Evolutionary conservation across 2,888 invertebrate species (phyloP), one percentile per base, ranked within the genome.

Genomic region (Azorinus chamasolen): DNA sequence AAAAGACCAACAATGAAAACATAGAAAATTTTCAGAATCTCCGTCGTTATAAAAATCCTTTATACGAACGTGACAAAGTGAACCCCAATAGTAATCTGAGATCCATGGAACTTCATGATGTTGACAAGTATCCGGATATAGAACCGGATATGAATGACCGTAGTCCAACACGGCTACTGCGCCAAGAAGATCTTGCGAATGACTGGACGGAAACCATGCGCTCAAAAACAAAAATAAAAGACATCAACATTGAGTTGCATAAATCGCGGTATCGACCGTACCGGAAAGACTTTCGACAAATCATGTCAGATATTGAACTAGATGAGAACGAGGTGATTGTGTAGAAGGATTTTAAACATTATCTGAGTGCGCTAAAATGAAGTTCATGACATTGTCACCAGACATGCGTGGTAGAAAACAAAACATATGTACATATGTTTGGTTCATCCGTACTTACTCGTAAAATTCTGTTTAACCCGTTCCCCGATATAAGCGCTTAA

Each of bases 1-100:
- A 91, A 57, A 97, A 97, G 92, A 96, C 97, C 2, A 97, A 97
- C 93, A 97, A 97, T 93, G 97, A 97, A 93, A 97, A 97, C 93
- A 97, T 97, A 91, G 97, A 97, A 92, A 97, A 97, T 93, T 71
- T 71, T 71, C 95, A 75, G 27, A 97, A 97, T 92, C 94, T 97
- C 71, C 95, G 97, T 62, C 95, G 97, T 81, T 96, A 96, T 93
- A 88, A 91, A 55, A 97, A 97, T 93, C 96, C 96, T 4, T 93
- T 97, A 70, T 96, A 96, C 90, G 95, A 95, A 78, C 95, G 94
- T 48, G 94, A 94, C 86, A 91, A 93, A 70, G 93, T 93, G 54
- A 18, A 16, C 22, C 92, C 93, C 72, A 91, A 85, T 53, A 86
- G 78, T 37, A 86, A 84, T 51, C 87, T 87, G 25, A 87, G 87